Base-by-base conservation (phyloP, 2,888 invertebrate species). In the Odontomyia ornata region DNA sequence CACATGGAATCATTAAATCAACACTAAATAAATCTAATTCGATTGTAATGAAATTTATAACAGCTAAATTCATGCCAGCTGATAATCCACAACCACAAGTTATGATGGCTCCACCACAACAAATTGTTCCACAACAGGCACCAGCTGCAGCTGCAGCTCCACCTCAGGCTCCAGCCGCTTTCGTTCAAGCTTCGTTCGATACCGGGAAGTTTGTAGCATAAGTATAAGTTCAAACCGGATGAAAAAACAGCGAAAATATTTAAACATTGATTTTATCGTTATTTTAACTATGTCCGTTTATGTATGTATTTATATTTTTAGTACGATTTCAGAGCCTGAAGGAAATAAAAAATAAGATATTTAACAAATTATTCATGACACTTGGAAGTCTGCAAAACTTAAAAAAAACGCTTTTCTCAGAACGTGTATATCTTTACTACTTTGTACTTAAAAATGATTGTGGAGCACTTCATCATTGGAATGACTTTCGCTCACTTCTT, bases 101-200 rank as follows among this genome's bases (percentile, higher is more conserved):
- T 82, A 75, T 71, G 87, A 88, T 77, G 87, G 86, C 79, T 88
- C 83, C 52, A 85, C 88, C 28, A 86, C 69, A 43, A 25, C 23
- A 23, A 47, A 36, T 72, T n/a, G 57, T 57, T 57, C 72, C 72
- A 4, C 73, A 73, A 60, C 85, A 81, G 89, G 87, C 89, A 76
- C 85, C 85, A 81, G 89, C 89, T 80, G 85, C 86, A 79, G 87
- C 88, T 76, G 85, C 85, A 81, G 89, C 89, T 80, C 86, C 86
- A 79, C 87, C 84, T 80, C 89, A 88, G 80, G 89, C 89, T 81
- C 88, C 89, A 15, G 88, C 89, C 80, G 88, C 89, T 75, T 89
- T 88, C 83, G 89, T 89, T 69, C 64, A 62, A 46, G 43, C 62
- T 27, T 25, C 64, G 21, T 62, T 27, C 64, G 75, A 75, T 46